phyloP scores from a whole-genome alignment of 2,797 vertebrate species.

The Champsocephalus gunnari region DNA sequence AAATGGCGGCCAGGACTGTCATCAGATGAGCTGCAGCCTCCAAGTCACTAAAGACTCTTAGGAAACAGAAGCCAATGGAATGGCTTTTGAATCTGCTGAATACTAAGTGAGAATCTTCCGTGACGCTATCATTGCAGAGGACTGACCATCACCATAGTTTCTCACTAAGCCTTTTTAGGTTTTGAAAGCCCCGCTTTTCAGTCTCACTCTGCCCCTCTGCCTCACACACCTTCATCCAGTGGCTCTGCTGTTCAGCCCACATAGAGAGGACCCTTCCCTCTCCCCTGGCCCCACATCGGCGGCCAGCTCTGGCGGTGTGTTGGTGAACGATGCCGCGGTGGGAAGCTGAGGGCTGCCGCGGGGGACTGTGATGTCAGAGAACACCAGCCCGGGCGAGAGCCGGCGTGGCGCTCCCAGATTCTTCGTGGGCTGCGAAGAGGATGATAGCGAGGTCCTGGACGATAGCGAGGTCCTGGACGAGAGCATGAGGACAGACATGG shows the following conservation, averaged over 20 bases:
- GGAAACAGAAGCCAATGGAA: conserved; percentile 16
- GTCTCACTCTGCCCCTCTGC: conserved; percentile 6
- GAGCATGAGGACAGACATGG: conserved; percentile 93
- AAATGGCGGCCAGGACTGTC: conserved; percentile 46
- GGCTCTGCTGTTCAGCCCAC: conserved; percentile 25
- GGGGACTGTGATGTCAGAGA: conserved; percentile 94
- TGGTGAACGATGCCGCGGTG: conserved; percentile 85
- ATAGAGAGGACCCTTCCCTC: conserved; percentile 42
- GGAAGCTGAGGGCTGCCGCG: conserved; percentile 87
- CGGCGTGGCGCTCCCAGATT: conserved; percentile 92
- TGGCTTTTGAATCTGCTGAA: conserved; percentile 37
- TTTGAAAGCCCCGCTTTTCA: neutral
- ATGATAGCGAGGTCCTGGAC: conserved; percentile 92
- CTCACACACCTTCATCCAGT: neutral
- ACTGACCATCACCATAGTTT: neutral
- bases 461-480: conserved; percentile 87
- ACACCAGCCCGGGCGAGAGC: conserved; percentile 92
- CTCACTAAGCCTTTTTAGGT: neutral
- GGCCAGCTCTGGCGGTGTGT: conserved; percentile 71
- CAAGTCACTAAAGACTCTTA: neutral
- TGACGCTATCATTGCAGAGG: neutral
- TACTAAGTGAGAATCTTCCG: conserved; percentile 46
- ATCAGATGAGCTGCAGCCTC: conserved; percentile 16
- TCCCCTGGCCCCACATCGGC: conserved; percentile 63
- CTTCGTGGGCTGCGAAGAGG: conserved; percentile 98